These are phyloP conservation scores for Euura lappo DNA, from an alignment of 1,140 invertebrate genomes.

Conservation along the genomic window DNA sequence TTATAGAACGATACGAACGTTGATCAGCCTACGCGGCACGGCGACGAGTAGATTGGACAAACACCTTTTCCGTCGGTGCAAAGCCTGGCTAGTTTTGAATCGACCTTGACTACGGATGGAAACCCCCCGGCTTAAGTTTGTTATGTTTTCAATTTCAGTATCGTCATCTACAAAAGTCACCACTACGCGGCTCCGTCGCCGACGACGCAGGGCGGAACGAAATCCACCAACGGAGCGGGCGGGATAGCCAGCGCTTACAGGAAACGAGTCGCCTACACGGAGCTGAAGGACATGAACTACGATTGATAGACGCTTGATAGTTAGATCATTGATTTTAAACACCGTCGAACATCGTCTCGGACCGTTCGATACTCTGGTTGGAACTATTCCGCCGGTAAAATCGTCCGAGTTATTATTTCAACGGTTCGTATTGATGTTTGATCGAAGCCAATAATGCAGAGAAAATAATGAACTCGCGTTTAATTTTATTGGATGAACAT, in stretches of 20 bases:
- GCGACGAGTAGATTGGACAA: too few species aligned
- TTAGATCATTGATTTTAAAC: background rate
- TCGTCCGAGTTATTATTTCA: too few species aligned
- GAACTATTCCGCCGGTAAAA: too few species aligned
- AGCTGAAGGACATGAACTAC: conserved; percentile 56
- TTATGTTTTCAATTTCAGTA: conserved; percentile 32
- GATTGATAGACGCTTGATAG: conserved; percentile 46
- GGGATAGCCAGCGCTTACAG: conserved; percentile 38
- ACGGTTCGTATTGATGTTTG: too few species aligned
- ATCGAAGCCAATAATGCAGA: too few species aligned
- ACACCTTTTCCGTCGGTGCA: background rate
- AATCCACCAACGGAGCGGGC: conserved; percentile 22
- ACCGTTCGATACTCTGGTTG: too few species aligned
- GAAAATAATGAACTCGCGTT: too few species aligned
- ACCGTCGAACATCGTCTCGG: too few species aligned
- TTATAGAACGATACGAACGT: conserved; percentile 8
- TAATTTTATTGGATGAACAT: too few species aligned
- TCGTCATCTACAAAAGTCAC: conserved; percentile 55
- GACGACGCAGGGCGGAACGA: conserved; percentile 41
- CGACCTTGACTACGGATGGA: background rate
- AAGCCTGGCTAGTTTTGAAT: background rate
- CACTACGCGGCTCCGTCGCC: conserved; percentile 49
- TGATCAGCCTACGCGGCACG: too few species aligned
- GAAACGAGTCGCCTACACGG: conserved; percentile 55
- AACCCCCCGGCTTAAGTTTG: too few species aligned